phyloP scores from a whole-genome alignment of 2,113 vertebrate genomes.

The Pica pica region DNA sequence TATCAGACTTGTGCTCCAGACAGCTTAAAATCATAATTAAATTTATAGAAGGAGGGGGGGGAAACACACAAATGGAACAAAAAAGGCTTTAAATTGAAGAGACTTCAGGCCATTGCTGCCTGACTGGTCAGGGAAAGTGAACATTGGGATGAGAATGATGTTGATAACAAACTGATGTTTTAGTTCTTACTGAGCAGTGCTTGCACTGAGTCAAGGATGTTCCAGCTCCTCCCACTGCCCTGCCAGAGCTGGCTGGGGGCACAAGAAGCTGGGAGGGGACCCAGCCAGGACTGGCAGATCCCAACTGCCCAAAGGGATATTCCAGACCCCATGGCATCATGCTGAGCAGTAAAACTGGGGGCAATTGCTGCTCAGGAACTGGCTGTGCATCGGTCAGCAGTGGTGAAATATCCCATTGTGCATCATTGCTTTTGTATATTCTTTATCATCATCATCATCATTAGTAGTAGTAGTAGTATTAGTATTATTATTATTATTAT shows the following conservation, averaged over 20 bases:
- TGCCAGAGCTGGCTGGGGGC: background rate
- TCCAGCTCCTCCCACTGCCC: background rate
- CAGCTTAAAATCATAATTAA: background rate
- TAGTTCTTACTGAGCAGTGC: background rate
- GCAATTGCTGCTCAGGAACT: background rate
- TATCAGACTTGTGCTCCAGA: background rate
- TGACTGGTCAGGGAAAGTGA: background rate
- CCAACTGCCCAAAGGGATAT: background rate
- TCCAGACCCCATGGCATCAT: background rate
- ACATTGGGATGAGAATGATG: background rate
- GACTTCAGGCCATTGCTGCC: background rate
- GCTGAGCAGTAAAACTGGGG: background rate
- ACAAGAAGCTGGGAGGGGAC: background rate
- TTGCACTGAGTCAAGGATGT: background rate
- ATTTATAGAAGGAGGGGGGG: background rate
- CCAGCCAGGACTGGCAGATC: background rate
- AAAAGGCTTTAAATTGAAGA: background rate
- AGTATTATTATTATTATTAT: background rate
- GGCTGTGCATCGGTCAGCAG: background rate
- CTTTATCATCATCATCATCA: background rate
- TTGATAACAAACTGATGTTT: background rate
- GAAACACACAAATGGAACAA: rapidly evolving
- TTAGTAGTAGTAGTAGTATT: background rate
- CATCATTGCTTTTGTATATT: background rate
- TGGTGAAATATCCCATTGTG: background rate